These are phyloP conservation scores for Acleris holmiana DNA, from an alignment of 2,888 invertebrate species.

Conservation along the genomic window DNA sequence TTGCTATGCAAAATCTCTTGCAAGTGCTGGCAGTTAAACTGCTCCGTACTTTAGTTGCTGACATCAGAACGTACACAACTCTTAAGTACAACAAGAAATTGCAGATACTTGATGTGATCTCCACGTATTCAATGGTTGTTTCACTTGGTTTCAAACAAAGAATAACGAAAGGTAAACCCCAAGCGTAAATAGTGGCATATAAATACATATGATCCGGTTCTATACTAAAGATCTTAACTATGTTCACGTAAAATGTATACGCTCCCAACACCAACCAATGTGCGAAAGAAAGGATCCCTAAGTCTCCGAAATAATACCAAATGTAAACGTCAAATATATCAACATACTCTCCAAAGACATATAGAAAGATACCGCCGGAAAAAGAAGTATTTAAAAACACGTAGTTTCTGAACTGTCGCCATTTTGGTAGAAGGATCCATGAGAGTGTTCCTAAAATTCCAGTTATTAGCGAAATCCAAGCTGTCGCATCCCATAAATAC, in stretches of 20 bases:
- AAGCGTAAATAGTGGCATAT: constrained; percentile 5
- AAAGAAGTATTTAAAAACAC: constrained; percentile 7
- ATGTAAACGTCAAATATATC: background rate
- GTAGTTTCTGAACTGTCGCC: constrained; percentile 20
- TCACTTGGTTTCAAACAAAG: background rate
- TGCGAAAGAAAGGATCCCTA: background rate
- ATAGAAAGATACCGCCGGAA: background rate
- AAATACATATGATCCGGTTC: constrained; percentile 8
- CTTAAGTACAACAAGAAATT: constrained; percentile 18
- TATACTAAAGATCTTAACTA: constrained; percentile 19
- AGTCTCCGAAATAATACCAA: background rate
- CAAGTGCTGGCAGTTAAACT: background rate
- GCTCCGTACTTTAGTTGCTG: constrained; percentile 11
- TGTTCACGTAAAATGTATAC: constrained; percentile 20
- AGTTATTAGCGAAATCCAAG: background rate
- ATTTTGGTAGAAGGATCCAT: constrained; percentile 21
- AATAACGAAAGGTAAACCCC: background rate
- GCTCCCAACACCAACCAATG: constrained; percentile 17
- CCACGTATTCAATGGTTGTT: background rate
- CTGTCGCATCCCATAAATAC: background rate
- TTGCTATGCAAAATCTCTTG: constrained; percentile 14
- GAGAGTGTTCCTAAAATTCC: constrained; percentile 8
- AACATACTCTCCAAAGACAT: background rate
- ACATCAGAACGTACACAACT: constrained; percentile 9
- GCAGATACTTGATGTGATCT: background rate